Base-by-base conservation (phyloP, 2,113 vertebrate species). In the Tricholaema leucomelas region DNA sequence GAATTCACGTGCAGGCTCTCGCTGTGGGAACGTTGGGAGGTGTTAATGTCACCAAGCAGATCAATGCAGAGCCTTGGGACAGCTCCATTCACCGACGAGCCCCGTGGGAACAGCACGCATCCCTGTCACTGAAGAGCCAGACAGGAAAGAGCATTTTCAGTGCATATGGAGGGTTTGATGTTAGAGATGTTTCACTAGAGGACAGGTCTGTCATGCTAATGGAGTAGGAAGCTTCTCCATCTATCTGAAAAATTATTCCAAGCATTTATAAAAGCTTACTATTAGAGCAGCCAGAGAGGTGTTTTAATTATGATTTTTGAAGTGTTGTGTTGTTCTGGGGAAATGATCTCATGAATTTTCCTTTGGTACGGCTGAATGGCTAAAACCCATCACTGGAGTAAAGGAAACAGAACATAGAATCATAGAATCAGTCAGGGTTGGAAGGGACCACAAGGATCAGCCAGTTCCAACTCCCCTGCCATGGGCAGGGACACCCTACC, bases 21-120 rank as follows among this genome's bases (percentile, higher is more conserved):
- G 7, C 85, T 91, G 92, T 90, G 81, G 94, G 77, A 38, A 42
- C 42, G 4, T 14, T 65, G 75, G 88, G 70, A 61, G 83, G 90
- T 66, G 48, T 91, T 89, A 64, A 9, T 83, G 77, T 78, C 56
- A n/a, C 1, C 11, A 59, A 87, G 50, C 54, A 80, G 92, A 96
- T 93, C 33, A 8, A 75, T 87, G 24, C 46, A 44, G 69, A 30
- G 33, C 77, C 91, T 65, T 33, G 88, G 85, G 92, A 87, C 10
- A 35, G 87, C 88, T 94, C 58, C 79, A 16, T 63, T 94, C 91
- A 88, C 56, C 80, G n/a, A 50, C 8, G 2, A 79, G 63, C 19
- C 90, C 85, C 31, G 4, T 1, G n/a, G 80, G 65, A n/a, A 21
- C 0, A 4, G 27, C 2, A 6, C 18, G 1, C 24, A 3, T 14